These are phyloP conservation scores for Sebastes miniatus DNA, from an alignment of 2,797 vertebrate species.

Conservation along the genomic window DNA sequence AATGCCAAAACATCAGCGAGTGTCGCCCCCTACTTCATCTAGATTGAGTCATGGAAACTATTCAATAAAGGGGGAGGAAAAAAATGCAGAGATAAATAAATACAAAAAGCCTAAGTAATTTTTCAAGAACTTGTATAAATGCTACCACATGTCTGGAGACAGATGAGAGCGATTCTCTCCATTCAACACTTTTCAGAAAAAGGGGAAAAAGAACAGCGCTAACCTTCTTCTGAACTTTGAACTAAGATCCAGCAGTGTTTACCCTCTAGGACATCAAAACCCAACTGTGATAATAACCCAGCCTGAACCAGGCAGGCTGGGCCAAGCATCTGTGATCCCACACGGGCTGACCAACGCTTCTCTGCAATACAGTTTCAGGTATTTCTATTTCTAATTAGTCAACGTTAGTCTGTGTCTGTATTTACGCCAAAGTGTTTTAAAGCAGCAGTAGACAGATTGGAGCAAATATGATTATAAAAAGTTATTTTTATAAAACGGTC, in stretches of 20 bases:
- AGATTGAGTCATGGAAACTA: conserved; percentile 73
- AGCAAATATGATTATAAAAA: too few relatives aligned
- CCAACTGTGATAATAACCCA: conserved; percentile 24
- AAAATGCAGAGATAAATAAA: conserved; percentile 73
- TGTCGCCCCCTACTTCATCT: conserved; percentile 39
- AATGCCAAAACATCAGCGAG: conserved; percentile 12
- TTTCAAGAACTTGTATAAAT: conserved; percentile 75
- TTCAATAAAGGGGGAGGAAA: conserved; percentile 56
- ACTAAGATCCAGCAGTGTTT: conserved; percentile 31
- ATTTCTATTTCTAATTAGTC: neutral
- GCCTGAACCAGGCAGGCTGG: neutral
- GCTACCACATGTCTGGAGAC: conserved; percentile 77
- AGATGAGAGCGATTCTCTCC: conserved; percentile 67
- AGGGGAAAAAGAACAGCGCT: conserved; percentile 1
- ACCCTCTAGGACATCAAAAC: conserved; percentile 24
- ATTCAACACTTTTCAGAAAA: conserved; percentile 51
- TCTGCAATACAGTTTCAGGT: neutral
- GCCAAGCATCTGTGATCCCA: neutral
- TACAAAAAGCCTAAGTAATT: conserved; percentile 66
- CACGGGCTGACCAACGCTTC: neutral
- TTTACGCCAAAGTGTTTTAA: neutral
- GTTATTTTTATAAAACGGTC: too few relatives aligned
- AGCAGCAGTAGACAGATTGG: too few relatives aligned
- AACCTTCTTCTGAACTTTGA: conserved; percentile 67
- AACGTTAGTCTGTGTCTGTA: neutral